Conservation (phyloP, 1,140 invertebrate species). For the Thereuonema tuberculata region DNA sequence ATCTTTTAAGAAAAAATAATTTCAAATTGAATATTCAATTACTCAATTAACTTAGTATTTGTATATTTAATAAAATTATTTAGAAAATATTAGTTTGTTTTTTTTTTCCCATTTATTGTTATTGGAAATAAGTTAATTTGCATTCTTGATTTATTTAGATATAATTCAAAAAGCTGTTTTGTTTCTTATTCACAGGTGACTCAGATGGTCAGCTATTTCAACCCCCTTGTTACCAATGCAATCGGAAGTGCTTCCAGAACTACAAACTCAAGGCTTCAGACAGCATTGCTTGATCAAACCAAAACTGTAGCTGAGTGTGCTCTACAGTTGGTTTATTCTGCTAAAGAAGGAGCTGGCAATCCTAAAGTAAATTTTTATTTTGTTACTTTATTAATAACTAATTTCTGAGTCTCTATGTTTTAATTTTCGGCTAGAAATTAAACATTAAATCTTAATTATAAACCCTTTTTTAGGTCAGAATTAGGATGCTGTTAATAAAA, state of each 20-base stretch:
- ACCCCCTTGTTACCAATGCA: slow-evolving; percentile 64
- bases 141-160: no score
- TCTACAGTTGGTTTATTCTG: slow-evolving; percentile 65
- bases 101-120: slow-evolving; percentile 3
- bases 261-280: slow-evolving; percentile 77
- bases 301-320: slow-evolving; percentile 88
- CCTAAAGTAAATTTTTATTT: slow-evolving; percentile 44
- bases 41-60: no score
- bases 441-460: no score
- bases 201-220: slow-evolving; percentile 66
- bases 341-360: slow-evolving; percentile 86
- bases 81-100: neutral
- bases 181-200: slow-evolving; percentile 37
- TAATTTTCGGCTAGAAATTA: neutral
- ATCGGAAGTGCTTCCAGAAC: slow-evolving; percentile 74
- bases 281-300: slow-evolving; percentile 73
- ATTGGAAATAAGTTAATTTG: no score
- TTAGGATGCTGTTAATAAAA: no score
- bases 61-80: no score
- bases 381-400: neutral
- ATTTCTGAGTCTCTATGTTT: neutral
- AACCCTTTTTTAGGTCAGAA: no score
- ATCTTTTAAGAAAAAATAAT: no score
- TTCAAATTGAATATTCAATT: no score
- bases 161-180: no score